Evolutionary conservation across 2,797 vertebrate species (phyloP), one percentile per base, ranked within the genome.

Genomic region (Gorsachius magnificus): DNA sequence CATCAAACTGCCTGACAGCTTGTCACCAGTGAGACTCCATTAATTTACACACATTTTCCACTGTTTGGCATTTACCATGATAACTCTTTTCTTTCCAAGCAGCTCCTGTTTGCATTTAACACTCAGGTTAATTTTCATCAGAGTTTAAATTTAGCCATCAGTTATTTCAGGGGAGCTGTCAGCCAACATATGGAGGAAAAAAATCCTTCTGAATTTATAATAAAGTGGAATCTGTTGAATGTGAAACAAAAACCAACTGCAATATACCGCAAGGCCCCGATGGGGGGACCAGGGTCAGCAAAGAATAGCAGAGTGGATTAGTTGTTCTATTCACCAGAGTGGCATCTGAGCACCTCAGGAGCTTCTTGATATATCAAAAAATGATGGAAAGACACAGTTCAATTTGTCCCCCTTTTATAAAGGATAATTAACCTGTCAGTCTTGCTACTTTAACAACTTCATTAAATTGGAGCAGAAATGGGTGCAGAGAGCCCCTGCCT

Each of bases 351-450:
- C 98, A 98, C 98, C 98, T 98, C 98, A 97, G 81, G 97, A 98
- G 98, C 98, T 98, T 98, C 98, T 97, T 98, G 98, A 98, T 98
- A 97, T 98, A 98, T 99, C 98, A 98, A 98, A 98, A 99, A 98
- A 98, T 98, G 98, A 99, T 98, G 98, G 98, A 99, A 98, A 99
- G 98, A 99, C 99, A 99, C 99, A 99, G 98, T 98, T 99, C 99
- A 99, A 99, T 99, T 99, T 99, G 99, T 99, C 98, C 98, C 98
- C 98, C 98, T 99, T 99, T 99, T 98, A 99, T 99, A 99, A 99
- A 99, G 99, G 99, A 99, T 99, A 99, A 99, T 99, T 99, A 99
- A 99, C 99, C 99, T 99, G 99, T 99, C 99, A 99, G 98, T 99
- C 98, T 98, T 97, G 98, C 97, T 98, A 98, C 98, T 98, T 98